Conservation (phyloP, 2,888 invertebrate species). For the Callimorpha dominula region DNA sequence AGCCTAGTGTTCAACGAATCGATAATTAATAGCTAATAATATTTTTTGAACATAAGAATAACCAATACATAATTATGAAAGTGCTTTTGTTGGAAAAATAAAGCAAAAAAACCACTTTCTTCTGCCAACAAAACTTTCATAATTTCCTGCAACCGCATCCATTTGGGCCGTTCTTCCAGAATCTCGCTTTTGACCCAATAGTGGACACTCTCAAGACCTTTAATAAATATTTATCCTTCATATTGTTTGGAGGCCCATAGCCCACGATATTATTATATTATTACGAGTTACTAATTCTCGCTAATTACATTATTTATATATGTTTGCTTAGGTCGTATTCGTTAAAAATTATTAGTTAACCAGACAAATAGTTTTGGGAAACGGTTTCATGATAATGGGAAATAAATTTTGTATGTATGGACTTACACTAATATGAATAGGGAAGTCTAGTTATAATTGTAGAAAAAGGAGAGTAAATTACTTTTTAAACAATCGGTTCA, state of each 20-base stretch:
- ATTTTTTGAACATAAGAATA: too few relatives aligned
- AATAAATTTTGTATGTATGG: too few relatives aligned
- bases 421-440: too few relatives aligned
- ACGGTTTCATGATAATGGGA: constrained; percentile 3
- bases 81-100: too few relatives aligned
- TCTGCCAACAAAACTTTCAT: too few relatives aligned
- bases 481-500: too few relatives aligned
- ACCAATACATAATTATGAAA: too few relatives aligned
- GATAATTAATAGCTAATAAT: too few relatives aligned
- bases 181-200: constrained; percentile 70
- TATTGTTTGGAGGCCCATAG: constrained; percentile 69
- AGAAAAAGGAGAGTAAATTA: too few relatives aligned
- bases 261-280: constrained; percentile 64
- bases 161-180: constrained; percentile 35
- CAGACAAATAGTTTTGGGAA: constrained; percentile 16
- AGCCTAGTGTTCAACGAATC: too few relatives aligned
- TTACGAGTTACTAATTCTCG: constrained; percentile 58
- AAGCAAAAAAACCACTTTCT: too few relatives aligned
- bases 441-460: too few relatives aligned
- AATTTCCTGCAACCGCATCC: constrained; percentile 55
- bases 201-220: constrained; percentile 79
- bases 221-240: constrained; percentile 85
- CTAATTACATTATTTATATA: constrained; percentile 79
- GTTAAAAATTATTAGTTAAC: constrained; percentile 46
- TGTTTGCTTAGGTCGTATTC: constrained; percentile 70